Base-by-base conservation (phyloP, 2,797 vertebrate species). In the Momotus momota region DNA sequence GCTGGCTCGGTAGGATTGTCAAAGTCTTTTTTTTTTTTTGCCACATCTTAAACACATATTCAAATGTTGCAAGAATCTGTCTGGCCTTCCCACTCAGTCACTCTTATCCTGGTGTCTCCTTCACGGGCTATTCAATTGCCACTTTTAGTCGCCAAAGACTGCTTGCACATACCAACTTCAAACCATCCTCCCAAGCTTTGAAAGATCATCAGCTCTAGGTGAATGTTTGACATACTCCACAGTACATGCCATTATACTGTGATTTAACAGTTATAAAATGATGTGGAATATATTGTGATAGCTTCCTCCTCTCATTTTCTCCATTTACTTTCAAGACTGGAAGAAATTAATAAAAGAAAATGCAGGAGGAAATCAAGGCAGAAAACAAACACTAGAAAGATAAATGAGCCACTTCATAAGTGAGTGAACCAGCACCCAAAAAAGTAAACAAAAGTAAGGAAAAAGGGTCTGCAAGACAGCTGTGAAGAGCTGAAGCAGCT, bases 161-260 rank as follows among this genome's bases (percentile, higher is more conserved):
- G 31, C 48, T 51, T 67, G 35, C 17, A 60, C 41, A 38, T 27
- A 83, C 19, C 14, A 33, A 52, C 14, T 84, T 67, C 65, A 79
- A 48, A 46, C 6, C 35, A 75, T 52, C 16, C 58, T 49, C 16
- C 6, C 33, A 52, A 58, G 45, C 31, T 64, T 45, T 65, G n/a
- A 55, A 83, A 83, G 40, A 61, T 26, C 10, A 93, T 40, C 14
- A 65, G 0, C 55, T 70, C 51, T 5, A 13, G 31, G 15, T 71
- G 26, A 83, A 77, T 48, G 25, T 48, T 14, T 40, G 31, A 54
- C 38, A 40, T 3, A 51, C 1, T 3, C 29, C 15, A 40, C 0
- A 0, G 27, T 33, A 72, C 1, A 0, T 38, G 38, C 17, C 35
- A 35, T 33, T 74, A 73, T 8, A 61, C 1, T 16, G 23, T 8